phyloP scores from a whole-genome alignment of 2,113 vertebrate species.

The Furnarius figulus region DNA sequence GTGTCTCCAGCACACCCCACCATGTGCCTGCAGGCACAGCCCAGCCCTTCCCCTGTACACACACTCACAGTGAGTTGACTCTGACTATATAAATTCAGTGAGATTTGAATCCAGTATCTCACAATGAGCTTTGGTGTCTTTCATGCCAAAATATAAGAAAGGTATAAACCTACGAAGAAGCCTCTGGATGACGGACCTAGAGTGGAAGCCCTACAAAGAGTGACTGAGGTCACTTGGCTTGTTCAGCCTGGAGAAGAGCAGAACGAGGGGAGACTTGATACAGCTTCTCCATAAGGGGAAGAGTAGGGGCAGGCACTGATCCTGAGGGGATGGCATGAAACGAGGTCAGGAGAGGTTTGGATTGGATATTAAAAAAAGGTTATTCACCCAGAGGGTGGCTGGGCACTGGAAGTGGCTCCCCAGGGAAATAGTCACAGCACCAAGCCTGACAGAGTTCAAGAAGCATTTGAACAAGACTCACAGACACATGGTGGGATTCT shows the following conservation, averaged over 20 bases:
- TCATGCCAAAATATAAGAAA: neutral
- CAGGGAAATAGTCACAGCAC: neutral
- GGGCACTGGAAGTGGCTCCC: neutral
- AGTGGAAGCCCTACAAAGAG: neutral
- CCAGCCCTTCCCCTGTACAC: no score
- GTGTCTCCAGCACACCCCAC: no score
- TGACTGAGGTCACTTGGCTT: neutral
- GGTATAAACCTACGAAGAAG: neutral
- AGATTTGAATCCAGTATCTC: no score
- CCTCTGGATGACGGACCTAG: neutral
- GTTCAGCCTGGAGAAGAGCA: neutral
- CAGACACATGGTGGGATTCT: neutral
- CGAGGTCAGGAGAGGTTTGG: accelerated
- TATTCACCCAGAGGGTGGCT: accelerated
- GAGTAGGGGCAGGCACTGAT: accelerated
- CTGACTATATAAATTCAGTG: no score
- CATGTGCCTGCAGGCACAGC: no score
- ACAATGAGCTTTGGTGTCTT: neutral
- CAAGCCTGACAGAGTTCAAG: neutral
- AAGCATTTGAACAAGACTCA: neutral
- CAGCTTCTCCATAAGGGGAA: neutral
- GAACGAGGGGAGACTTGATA: neutral
- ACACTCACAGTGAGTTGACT: no score
- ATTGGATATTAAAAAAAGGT: accelerated
- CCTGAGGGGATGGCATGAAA: accelerated